Conservation (phyloP, 37 sponge, comb jelly and placozoan species). For the Trichoplax adhaerens region DNA sequence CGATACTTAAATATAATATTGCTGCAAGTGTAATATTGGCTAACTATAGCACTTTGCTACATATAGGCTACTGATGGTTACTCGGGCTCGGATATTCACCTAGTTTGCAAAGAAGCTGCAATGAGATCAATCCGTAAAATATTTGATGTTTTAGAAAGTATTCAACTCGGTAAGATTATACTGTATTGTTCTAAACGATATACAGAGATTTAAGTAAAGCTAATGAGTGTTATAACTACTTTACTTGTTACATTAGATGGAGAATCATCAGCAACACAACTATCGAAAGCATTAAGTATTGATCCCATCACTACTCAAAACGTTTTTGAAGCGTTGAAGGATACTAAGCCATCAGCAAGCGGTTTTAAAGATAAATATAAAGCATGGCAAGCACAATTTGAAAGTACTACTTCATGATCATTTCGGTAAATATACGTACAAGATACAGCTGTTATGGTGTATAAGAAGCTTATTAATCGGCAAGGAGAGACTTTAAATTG, state of each 20-base stretch:
- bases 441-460: too few relatives aligned
- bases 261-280: background rate
- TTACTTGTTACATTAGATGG: background rate
- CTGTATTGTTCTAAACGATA: background rate
- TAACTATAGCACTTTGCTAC: background rate
- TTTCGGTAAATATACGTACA: too few relatives aligned
- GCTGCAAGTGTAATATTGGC: too few relatives aligned
- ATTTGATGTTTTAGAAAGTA: constrained; percentile 25
- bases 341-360: constrained; percentile 84
- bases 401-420: background rate
- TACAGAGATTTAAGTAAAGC: constrained; percentile 20
- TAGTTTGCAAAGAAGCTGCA: constrained; percentile 96
- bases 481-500: too few relatives aligned
- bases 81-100: constrained; percentile 89
- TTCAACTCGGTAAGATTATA: background rate
- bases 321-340: constrained; percentile 55
- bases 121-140: constrained; percentile 86
- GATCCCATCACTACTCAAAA: constrained; percentile 71
- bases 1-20: too few relatives aligned
- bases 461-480: too few relatives aligned
- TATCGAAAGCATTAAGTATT: constrained; percentile 31
- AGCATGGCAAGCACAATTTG: constrained; percentile 77
- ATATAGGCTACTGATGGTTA: constrained; percentile 79
- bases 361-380: constrained; percentile 45
- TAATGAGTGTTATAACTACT: background rate